Conservation (phyloP, 92 coral and sea anemone species). For the Epizoanthus ramosus region DNA sequence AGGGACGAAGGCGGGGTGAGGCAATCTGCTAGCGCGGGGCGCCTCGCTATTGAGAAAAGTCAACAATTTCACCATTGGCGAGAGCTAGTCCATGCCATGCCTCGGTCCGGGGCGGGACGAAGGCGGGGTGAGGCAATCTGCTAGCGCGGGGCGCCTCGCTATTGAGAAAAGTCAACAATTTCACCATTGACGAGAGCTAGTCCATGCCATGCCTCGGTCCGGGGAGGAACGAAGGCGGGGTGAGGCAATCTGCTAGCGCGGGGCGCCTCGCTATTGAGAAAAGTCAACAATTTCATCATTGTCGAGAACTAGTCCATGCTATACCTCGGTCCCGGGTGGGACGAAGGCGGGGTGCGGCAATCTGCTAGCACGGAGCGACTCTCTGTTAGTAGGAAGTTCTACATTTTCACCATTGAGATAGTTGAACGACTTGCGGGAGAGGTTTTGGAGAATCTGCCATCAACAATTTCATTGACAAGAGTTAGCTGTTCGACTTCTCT, state of each 20-base stretch:
- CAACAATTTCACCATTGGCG: conserved; percentile 44
- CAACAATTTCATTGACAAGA: conserved; percentile 34
- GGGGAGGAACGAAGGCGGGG: neutral
- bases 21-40: neutral
- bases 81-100: neutral
- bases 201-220: neutral
- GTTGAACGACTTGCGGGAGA: neutral
- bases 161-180: conserved; percentile 51
- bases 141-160: conserved; percentile 12
- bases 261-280: conserved; percentile 48
- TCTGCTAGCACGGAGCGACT: conserved; percentile 56
- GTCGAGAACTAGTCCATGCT: conserved; percentile 11
- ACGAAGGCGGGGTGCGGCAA: neutral
- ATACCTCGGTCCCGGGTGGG: neutral
- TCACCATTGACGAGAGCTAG: conserved; percentile 43
- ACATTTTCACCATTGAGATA: conserved; percentile 35
- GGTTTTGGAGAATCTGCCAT: no score
- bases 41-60: conserved; percentile 54
- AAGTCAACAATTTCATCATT: conserved; percentile 41
- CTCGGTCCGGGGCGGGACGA: neutral
- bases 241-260: no score
- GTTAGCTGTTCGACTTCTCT: neutral
- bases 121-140: neutral
- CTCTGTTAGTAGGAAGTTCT: conserved; percentile 44
- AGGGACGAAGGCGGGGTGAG: neutral